These are phyloP conservation scores for Dascyllus trimaculatus DNA, from an alignment of 2,113 vertebrate species.

Conservation along the genomic window DNA sequence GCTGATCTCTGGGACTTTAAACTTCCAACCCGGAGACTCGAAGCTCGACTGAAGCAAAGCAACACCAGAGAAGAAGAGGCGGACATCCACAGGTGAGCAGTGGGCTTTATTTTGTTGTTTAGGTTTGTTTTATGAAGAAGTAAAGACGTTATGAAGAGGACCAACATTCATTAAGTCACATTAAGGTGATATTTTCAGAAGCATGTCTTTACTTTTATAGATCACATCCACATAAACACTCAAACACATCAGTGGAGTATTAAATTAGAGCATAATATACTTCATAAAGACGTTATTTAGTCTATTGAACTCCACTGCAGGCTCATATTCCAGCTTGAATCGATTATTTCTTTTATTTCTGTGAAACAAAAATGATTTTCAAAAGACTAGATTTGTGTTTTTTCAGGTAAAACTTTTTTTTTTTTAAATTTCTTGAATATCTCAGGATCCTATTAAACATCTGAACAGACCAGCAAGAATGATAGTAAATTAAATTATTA, in stretches of 20 bases:
- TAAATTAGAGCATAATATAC: too few relatives aligned
- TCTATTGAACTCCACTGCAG: not conserved
- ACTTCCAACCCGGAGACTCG: slow-evolving; percentile 4
- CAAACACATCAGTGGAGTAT: not conserved
- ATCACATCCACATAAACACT: not conserved
- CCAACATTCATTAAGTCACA: too few relatives aligned
- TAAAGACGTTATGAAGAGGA: not conserved
- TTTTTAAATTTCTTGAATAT: too few relatives aligned
- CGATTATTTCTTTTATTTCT: not conserved
- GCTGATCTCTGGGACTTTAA: slow-evolving; percentile 54
- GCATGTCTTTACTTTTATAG: too few relatives aligned
- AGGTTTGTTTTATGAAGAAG: not conserved
- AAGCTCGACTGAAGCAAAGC: slow-evolving; percentile 12
- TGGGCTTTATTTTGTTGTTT: not conserved
- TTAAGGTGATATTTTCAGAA: too few relatives aligned
- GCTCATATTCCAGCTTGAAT: not conserved
- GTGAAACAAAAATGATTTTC: too few relatives aligned
- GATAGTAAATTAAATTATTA: too few relatives aligned
- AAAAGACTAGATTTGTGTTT: too few relatives aligned
- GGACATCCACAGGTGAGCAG: slow-evolving; percentile 30
- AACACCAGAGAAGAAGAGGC: slow-evolving; percentile 30
- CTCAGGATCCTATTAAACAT: too few relatives aligned
- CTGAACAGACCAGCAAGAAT: too few relatives aligned
- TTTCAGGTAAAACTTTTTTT: too few relatives aligned
- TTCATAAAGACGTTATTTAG: too few relatives aligned